Percentiles rank a stretch among this genome's conserved stretches.
Evolutionary conservation across 2,888 invertebrate genomes (phyloP).

Genomic region (Apodemia mormo): DNA sequence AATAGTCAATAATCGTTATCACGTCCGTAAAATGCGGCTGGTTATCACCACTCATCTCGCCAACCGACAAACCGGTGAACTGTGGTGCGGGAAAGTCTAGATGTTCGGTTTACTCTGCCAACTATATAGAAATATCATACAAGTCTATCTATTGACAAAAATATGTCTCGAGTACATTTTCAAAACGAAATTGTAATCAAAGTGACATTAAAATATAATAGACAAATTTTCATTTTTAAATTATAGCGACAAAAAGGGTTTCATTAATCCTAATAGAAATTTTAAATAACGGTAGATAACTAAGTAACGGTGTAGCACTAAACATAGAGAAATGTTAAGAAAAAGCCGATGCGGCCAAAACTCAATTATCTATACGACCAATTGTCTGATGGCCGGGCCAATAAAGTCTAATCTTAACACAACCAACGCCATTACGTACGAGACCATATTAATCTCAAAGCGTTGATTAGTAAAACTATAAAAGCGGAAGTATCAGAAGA

Average conservation of each 20-base stretch:
- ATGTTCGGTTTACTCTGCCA: no score
- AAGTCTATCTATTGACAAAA: no score
- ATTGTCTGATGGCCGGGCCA: slow-evolving; percentile 70
- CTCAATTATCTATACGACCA: slow-evolving; percentile 80
- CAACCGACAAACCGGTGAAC: no score
- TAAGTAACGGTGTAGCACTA: slow-evolving; percentile 60
- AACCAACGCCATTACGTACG: slow-evolving; percentile 73
- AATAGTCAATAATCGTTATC: no score
- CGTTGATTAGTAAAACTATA: slow-evolving; percentile 82
- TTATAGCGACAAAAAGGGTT: slow-evolving; percentile 14
- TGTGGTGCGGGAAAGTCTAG: no score
- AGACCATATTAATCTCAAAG: slow-evolving; percentile 75
- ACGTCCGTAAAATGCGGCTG: no score
- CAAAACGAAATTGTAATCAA: background rate
- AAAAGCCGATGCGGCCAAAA: slow-evolving; percentile 59
- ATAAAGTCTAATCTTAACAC: slow-evolving; percentile 75
- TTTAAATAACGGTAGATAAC: slow-evolving; percentile 23
- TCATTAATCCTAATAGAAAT: slow-evolving; percentile 19
- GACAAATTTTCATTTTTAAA: slow-evolving; percentile 3
- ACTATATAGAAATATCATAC: no score
- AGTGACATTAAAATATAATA: background rate
- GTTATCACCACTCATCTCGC: no score
- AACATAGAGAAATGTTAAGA: slow-evolving; percentile 48
- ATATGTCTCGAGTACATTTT: background rate
- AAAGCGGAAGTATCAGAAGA: slow-evolving; percentile 81